phyloP scores from a whole-genome alignment of 1,140 invertebrate species.

The Ceratina australensis region DNA sequence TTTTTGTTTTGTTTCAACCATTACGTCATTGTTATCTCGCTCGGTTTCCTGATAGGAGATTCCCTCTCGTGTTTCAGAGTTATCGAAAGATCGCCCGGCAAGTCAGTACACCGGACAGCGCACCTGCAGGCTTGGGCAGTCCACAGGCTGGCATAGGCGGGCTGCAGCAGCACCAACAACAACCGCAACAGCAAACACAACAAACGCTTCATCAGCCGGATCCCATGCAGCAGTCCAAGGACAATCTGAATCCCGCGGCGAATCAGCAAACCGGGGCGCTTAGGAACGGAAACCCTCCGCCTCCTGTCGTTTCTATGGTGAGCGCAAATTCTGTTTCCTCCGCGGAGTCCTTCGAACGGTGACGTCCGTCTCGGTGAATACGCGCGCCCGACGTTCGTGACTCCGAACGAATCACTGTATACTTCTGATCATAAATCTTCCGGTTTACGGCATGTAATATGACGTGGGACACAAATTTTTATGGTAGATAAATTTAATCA shows the following conservation, averaged over 20 bases:
- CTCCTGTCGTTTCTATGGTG: constrained; percentile 78
- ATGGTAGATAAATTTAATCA: not conserved
- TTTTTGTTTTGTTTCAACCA: not conserved
- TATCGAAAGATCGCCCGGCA: constrained; percentile 78
- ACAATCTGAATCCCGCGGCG: constrained; percentile 75
- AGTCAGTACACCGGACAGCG: constrained; percentile 77
- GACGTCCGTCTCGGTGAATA: not conserved
- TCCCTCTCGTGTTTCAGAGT: constrained; percentile 70
- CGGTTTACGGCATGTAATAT: not conserved
- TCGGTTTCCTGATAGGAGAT: constrained; percentile 9
- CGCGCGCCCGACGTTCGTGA: not conserved
- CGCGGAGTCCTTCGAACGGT: not conserved
- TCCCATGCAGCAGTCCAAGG: constrained; percentile 79
- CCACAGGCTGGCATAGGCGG: constrained; percentile 76
- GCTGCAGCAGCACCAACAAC: constrained; percentile 72
- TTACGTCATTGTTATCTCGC: not conserved
- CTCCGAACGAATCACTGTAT: not conserved
- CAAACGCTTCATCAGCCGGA: constrained; percentile 72
- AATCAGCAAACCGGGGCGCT: constrained; percentile 75
- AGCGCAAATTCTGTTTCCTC: constrained; percentile 41
- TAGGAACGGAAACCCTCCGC: constrained; percentile 76
- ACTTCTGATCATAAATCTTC: not conserved
- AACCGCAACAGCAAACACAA: constrained; percentile 71
- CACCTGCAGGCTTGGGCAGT: constrained; percentile 77
- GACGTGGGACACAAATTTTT: not conserved